A percentile compares a stretch with the other conserved stretches of the same genome.
Conservation (phyloP, 2,113 vertebrate species). For the Apteryx mantelli region DNA sequence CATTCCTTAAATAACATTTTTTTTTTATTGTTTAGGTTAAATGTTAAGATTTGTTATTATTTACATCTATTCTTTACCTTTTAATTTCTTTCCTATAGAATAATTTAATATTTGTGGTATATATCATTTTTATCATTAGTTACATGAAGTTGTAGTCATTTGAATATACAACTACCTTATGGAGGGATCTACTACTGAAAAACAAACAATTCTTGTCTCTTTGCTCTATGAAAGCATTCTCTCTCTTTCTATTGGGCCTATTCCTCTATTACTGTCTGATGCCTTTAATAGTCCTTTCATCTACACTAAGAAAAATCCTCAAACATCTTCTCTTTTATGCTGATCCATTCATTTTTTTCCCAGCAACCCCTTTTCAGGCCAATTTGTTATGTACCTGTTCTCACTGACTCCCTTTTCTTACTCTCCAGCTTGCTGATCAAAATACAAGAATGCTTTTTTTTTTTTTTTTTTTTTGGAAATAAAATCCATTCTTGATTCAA, state of each 20-base stretch:
- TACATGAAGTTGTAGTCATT: not conserved
- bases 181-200: not conserved
- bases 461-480: not conserved
- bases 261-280: not conserved
- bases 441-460: not conserved
- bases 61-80: not conserved
- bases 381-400: not conserved
- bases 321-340: not conserved
- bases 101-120: not conserved
- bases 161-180: not conserved
- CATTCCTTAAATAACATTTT: not conserved
- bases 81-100: not conserved
- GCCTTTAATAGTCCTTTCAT: not conserved
- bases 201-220: not conserved
- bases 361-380: not conserved
- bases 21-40: too few relatives aligned
- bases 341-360: not conserved
- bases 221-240: not conserved
- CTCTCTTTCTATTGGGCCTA: not conserved
- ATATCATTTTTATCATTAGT: not conserved
- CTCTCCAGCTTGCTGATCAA: not conserved
- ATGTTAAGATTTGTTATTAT: not conserved
- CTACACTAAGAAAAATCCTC: not conserved
- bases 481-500: not conserved
- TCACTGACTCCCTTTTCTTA: not conserved